Evolutionary conservation across 64 coral and sea anemone genomes (phyloP).

Genomic region (Montipora efflorescens): DNA sequence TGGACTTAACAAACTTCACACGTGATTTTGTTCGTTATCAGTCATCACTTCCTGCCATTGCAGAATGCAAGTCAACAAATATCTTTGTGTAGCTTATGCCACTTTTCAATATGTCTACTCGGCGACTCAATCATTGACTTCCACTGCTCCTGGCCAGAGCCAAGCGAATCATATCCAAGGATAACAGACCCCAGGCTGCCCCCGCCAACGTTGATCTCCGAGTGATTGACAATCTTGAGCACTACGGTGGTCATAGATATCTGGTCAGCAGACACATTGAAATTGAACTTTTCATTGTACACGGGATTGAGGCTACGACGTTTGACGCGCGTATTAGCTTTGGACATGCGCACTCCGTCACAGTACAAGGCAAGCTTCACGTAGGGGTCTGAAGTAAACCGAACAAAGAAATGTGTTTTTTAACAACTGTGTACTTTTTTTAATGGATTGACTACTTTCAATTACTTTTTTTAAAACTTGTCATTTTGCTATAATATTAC

Average conservation of each 20-base stretch:
- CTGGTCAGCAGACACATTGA: slow-evolving; percentile 92
- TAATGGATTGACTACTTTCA: background rate
- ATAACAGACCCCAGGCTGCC: slow-evolving; percentile 73
- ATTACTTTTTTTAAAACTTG: background rate
- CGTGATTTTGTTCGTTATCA: background rate
- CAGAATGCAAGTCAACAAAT: background rate
- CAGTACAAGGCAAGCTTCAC: slow-evolving; percentile 93
- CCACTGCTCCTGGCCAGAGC: slow-evolving; percentile 96
- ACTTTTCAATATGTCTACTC: slow-evolving; percentile 93
- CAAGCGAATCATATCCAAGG: slow-evolving; percentile 87
- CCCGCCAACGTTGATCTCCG: slow-evolving; percentile 66
- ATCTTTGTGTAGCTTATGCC: slow-evolving; percentile 80
- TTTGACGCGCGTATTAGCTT: slow-evolving; percentile 93
- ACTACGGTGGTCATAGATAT: slow-evolving; percentile 94
- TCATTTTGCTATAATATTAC: too few species aligned
- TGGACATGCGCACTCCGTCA: slow-evolving; percentile 80
- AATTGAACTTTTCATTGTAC: slow-evolving; percentile 99
- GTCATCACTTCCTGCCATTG: background rate
- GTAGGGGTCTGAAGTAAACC: slow-evolving; percentile 77
- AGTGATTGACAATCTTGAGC: slow-evolving; percentile 86
- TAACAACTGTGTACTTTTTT: background rate
- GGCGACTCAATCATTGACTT: slow-evolving; percentile 92
- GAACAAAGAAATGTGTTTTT: background rate
- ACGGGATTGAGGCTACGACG: slow-evolving; percentile 85
- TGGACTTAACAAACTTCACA: too few species aligned